Percentiles rank a stretch among this genome's conserved stretches.
These are phyloP conservation scores for Encarsia formosa DNA, from an alignment of 2,888 invertebrate genomes.

Conservation along the genomic window DNA sequence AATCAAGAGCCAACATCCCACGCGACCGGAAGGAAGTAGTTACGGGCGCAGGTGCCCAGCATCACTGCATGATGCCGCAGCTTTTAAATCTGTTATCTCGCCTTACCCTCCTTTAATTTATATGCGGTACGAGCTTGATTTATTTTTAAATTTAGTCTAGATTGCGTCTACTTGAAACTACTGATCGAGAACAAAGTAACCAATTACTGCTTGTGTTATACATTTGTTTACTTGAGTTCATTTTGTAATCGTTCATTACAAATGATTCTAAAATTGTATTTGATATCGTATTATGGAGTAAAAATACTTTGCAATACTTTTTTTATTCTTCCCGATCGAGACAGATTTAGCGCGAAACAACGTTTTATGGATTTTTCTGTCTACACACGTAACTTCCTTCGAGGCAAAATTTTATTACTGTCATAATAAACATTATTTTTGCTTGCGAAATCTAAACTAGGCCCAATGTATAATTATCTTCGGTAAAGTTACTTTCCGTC, in stretches of 20 bases:
- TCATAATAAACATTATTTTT: conserved; percentile 24
- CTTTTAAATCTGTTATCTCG: no score
- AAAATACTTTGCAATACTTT: no score
- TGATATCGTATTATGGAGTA: no score
- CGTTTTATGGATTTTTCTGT: conserved; percentile 20
- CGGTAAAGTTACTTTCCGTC: conserved; percentile 6
- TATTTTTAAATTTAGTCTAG: no score
- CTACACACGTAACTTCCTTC: background rate
- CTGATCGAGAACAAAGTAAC: no score
- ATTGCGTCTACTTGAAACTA: no score
- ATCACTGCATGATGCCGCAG: no score
- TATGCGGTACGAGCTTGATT: no score
- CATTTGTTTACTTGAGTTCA: no score
- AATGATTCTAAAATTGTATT: no score
- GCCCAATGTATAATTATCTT: background rate
- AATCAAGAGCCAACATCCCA: conserved; percentile 18
- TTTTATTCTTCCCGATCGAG: background rate
- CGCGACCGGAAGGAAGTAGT: conserved; percentile 22
- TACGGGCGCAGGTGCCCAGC: conserved; percentile 4
- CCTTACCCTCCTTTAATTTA: background rate
- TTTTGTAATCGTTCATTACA: no score
- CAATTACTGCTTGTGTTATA: no score
- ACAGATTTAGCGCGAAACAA: conserved; percentile 5
- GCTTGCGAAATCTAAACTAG: conserved; percentile 8
- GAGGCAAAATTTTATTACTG: conserved; percentile 23